Conservation (phyloP, 2,113 vertebrate genomes). For the Pangasianodon gigas region DNA sequence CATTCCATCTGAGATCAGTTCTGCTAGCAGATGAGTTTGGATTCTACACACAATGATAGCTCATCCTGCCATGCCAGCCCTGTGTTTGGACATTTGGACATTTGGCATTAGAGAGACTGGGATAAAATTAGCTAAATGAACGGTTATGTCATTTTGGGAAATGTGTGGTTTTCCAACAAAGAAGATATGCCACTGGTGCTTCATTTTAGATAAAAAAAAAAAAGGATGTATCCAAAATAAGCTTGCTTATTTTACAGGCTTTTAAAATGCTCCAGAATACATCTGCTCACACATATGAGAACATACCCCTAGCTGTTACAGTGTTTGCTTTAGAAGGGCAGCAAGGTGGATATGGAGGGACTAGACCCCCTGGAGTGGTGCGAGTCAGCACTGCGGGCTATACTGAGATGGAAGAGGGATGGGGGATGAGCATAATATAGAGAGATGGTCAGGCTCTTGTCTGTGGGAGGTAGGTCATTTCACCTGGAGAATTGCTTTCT, state of each 20-base stretch:
- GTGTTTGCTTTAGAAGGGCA: background rate
- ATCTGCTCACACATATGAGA: background rate
- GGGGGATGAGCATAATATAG: constrained; percentile 9
- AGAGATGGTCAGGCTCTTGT: constrained; percentile 22
- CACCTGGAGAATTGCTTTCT: constrained; percentile 49
- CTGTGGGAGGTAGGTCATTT: constrained; percentile 48
- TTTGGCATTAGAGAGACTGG: background rate
- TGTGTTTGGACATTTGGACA: constrained; percentile 15
- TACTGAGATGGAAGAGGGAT: background rate
- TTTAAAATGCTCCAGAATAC: background rate
- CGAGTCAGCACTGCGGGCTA: background rate
- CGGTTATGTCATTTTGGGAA: background rate
- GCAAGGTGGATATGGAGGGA: background rate
- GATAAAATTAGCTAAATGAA: constrained; percentile 4
- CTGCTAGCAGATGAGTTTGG: constrained; percentile 31
- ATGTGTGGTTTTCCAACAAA: background rate
- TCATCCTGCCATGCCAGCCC: constrained; percentile 3
- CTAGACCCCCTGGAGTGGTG: background rate
- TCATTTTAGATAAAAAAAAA: background rate
- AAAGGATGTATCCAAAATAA: background rate
- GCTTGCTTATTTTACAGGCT: background rate
- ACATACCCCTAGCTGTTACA: background rate
- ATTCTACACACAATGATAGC: constrained; percentile 35
- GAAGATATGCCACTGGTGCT: background rate
- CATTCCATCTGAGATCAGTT: constrained; percentile 61